Percentiles rank a stretch among this genome's conserved stretches.
These are phyloP conservation scores for Phymatocera aterrima DNA, from an alignment of 2,888 invertebrate species.

Conservation along the genomic window DNA sequence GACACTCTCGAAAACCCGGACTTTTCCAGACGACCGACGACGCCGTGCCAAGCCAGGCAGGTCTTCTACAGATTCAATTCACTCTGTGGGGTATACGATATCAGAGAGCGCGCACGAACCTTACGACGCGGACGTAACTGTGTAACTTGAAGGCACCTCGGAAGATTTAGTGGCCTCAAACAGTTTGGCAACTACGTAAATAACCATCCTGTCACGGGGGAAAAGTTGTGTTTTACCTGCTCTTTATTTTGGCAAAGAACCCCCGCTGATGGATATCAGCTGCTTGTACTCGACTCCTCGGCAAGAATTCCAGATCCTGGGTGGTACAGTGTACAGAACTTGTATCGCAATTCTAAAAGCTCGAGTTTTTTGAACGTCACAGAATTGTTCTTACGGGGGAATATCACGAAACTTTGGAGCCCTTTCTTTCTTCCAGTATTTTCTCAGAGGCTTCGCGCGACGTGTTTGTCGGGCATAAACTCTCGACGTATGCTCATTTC, in stretches of 20 bases:
- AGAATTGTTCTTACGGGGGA: slow-evolving; percentile 12
- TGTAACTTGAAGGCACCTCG: slow-evolving; percentile 25
- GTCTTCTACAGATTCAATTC: slow-evolving; percentile 37
- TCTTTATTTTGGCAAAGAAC: not conserved
- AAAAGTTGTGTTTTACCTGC: slow-evolving; percentile 34
- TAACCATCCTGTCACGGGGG: slow-evolving; percentile 32
- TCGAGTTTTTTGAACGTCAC: not conserved
- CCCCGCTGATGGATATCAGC: slow-evolving; percentile 20
- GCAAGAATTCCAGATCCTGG: slow-evolving; percentile 12
- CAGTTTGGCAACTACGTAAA: slow-evolving; percentile 43
- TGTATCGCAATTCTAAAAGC: not conserved
- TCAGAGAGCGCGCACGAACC: not conserved
- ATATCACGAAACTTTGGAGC: not conserved
- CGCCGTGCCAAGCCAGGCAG: too few relatives aligned
- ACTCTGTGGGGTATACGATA: slow-evolving; percentile 21
- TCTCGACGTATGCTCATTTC: too few relatives aligned
- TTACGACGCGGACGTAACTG: not conserved
- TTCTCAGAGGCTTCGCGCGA: too few relatives aligned
- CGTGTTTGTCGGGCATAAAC: too few relatives aligned
- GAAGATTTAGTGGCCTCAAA: slow-evolving; percentile 46
- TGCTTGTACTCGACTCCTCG: slow-evolving; percentile 11
- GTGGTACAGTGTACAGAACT: slow-evolving; percentile 4
- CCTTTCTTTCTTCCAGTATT: not conserved
- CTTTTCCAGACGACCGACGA: slow-evolving; percentile 37
- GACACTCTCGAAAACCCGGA: slow-evolving; percentile 32